Evolutionary conservation across 2,113 vertebrate genomes (phyloP).

Genomic region (Galemys pyrenaicus): DNA sequence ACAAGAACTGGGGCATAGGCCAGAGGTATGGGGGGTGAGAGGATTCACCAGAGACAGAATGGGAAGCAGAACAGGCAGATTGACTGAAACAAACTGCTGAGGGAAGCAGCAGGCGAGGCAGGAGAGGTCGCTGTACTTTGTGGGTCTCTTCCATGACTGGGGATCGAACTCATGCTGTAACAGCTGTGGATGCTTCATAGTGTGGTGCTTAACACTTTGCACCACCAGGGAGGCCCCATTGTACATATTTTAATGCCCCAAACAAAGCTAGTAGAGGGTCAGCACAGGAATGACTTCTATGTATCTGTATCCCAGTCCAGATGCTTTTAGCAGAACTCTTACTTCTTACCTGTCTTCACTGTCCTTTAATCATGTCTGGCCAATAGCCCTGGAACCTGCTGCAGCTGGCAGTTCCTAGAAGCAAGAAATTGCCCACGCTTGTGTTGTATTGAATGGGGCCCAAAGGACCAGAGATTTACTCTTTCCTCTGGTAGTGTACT

Average conservation of each 20-base stretch:
- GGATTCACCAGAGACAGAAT: too few species aligned
- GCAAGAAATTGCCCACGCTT: not conserved
- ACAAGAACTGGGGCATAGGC: too few species aligned
- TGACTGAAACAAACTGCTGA: too few species aligned
- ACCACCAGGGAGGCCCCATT: too few species aligned
- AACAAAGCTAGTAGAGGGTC: not conserved
- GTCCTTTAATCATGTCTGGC: not conserved
- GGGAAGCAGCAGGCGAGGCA: too few species aligned
- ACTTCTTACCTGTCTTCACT: not conserved
- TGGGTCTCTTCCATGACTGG: too few species aligned
- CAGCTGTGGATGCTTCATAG: too few species aligned
- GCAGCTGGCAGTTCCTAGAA: not conserved
- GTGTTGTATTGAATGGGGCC: not conserved
- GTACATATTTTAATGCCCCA: not conserved
- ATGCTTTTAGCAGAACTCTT: conserved; percentile 16
- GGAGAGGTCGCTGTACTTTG: too few species aligned
- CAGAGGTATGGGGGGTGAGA: too few species aligned
- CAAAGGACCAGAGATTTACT: not conserved
- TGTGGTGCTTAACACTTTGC: too few species aligned
- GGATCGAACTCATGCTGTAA: too few species aligned
- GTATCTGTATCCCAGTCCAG: not conserved
- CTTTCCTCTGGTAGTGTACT: not conserved
- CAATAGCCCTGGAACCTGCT: not conserved
- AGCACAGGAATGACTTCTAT: not conserved
- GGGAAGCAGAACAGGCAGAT: too few species aligned